phyloP scores from a whole-genome alignment of 2,888 invertebrate species.

The Tetramorium bicarinatum region DNA sequence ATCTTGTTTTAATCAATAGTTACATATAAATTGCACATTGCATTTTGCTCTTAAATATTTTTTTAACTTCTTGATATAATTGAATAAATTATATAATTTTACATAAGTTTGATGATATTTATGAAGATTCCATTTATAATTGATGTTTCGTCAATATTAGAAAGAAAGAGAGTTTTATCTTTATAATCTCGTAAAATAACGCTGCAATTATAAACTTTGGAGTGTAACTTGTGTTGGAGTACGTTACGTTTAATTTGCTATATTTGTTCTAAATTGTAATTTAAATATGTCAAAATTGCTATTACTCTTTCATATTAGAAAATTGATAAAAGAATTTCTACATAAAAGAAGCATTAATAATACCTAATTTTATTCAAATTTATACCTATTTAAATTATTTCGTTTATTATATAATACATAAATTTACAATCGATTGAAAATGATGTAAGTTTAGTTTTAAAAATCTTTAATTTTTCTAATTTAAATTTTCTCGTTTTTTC shows the following conservation, averaged over 20 bases:
- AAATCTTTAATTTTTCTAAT: not conserved
- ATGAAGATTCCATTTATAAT: constrained; percentile 5
- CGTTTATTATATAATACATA: no score
- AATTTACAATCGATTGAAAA: not conserved
- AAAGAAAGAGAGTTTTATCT: not conserved
- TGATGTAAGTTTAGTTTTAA: not conserved
- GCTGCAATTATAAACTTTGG: not conserved
- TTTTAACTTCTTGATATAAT: not conserved
- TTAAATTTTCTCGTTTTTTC: not conserved
- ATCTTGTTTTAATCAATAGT: not conserved
- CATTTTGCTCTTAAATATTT: not conserved
- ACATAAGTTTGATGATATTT: not conserved
- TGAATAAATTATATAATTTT: constrained; percentile 10
- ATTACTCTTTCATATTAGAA: not conserved
- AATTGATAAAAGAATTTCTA: not conserved
- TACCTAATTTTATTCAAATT: not conserved
- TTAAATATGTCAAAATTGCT: not conserved
- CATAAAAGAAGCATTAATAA: not conserved
- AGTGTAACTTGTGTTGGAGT: not conserved
- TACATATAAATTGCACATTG: not conserved
- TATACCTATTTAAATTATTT: constrained; percentile 11
- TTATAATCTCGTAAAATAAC: constrained; percentile 2
- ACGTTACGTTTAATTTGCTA: not conserved
- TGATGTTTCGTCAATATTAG: constrained; percentile 9
- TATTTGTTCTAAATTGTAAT: not conserved